Evolutionary conservation across 2,888 invertebrate genomes (phyloP), one percentile per base, ranked within the genome.

Genomic region (Scelioninae gen. 1): DNA sequence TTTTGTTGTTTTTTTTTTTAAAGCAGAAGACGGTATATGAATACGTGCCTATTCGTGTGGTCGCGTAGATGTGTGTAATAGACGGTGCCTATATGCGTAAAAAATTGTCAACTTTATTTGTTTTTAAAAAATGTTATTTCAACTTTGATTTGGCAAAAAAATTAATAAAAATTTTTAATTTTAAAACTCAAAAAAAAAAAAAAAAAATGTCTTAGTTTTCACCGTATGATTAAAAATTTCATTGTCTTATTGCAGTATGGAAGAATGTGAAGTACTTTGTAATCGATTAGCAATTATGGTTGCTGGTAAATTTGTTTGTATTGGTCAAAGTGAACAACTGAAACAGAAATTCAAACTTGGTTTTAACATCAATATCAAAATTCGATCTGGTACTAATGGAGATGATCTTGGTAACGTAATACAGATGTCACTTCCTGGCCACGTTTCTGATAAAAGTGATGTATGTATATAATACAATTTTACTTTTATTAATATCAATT

Each of bases 231-330:
- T n/a, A n/a, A n/a, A n/a, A n/a, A n/a, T n/a, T n/a, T n/a, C n/a
- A 23, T 23, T 23, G 4, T 23, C 4, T 23, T 23, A 23, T 23
- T 23, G 23, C 23, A 38, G 38, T 5, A 38, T 38, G 38, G 97
- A 97, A 90, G 97, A 97, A 93, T 97, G 96, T 93, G 15, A 65
- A 34, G 16, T 34, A 5, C 34, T 65, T 65, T 49, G n/a, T 15
- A 47, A 53, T 40, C 11, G 65, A 11, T 1, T 65, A 38, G 53
- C 51, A 15, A 38, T 53, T 38, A 65, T 51, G 53, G 38, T 65
- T 11, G n/a, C 34, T 49, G 34, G 49, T 8, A 11, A 65, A 51
- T 38, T 49, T 7, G n/a, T 51, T 34, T 51, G 49, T 40, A 34
- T 34, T 34, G 51, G 51, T 34, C n/a, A 13, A 31, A 38, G 31